Evolutionary conservation across 2,888 invertebrate genomes (phyloP), one percentile per base, ranked within the genome.

Genomic region (Scaptomyza flava): DNA sequence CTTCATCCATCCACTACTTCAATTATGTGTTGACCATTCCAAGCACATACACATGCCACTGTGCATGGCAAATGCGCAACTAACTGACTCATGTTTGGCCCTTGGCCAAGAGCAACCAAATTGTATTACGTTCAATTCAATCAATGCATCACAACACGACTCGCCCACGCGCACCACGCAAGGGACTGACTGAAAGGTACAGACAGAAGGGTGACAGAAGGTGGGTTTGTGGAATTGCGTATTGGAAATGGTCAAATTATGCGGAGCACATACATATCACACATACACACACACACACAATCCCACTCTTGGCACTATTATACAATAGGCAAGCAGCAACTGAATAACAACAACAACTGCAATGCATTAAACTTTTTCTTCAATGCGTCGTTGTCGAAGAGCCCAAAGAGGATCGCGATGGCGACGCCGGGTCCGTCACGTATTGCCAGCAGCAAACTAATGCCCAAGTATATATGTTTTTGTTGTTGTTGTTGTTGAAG

Each of bases 211-310:
- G 46, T 74, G 66, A 74, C 70, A n/a, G n/a, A n/a, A n/a, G n/a
- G n/a, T 76, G 78, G 72, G 53, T 38, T 38, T 54, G 48, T 68
- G 64, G 63, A 61, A 68, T 68, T 68, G 72, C 65, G 76, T 64
- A 74, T 77, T 65, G 70, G 61, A 84, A 84, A 81, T 84, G 79
- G 68, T 81, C 82, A 76, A 68, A 83, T 83, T 85, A 85, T 85
- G 85, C 85, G 86, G 89, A 85, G 89, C 85, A 85, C 85, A 85
- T 88, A 88, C 77, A 36, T n/a, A n/a, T n/a, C 36, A 38, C 38
- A 7, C 38, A 41, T 1, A 41, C 79, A 66, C 67, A 62, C 77
- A 17, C 17, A 17, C 17, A 68, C 77, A 75, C 74, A 53, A 33
- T 66, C 52, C 38, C 56, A 68, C 34, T 58, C 61, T 46, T 42